phyloP scores from a whole-genome alignment of 2,888 invertebrate species.

The Syritta pipiens region DNA sequence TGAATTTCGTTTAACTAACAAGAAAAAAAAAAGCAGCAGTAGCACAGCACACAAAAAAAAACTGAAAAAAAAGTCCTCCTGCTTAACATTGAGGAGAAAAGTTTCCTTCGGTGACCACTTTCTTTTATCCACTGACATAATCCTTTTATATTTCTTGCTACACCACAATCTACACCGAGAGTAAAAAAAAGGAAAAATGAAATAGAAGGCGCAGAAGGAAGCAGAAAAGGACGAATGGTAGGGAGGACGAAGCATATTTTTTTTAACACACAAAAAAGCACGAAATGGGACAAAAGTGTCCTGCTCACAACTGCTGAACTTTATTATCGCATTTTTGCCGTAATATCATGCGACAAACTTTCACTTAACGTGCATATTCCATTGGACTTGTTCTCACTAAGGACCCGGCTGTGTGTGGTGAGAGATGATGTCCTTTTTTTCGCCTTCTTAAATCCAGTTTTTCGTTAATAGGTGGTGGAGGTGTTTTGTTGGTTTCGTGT shows the following conservation, averaged over 20 bases:
- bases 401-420: neutral
- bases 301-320: conserved; percentile 31
- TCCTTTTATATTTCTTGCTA: conserved; percentile 44
- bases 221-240: neutral
- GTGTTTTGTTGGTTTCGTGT: neutral
- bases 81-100: conserved; percentile 50
- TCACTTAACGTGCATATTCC: conserved; percentile 28
- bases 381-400: conserved; percentile 10
- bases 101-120: conserved; percentile 52
- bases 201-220: neutral
- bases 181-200: neutral
- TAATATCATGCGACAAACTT: conserved; percentile 57
- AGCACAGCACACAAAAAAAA: neutral
- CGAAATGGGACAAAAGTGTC: neutral
- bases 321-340: conserved; percentile 41
- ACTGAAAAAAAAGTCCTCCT: neutral
- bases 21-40: neutral
- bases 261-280: conserved; percentile 2
- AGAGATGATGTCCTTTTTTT: neutral
- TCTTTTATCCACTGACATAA: conserved; percentile 60
- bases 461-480: neutral
- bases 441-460: neutral
- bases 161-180: conserved; percentile 1
- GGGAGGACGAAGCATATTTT: neutral
- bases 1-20: conserved; percentile 11